Percentiles rank a stretch among this genome's conserved stretches.
These are phyloP conservation scores for Cetonia aurata DNA, from an alignment of 2,888 invertebrate genomes.

Conservation along the genomic window DNA sequence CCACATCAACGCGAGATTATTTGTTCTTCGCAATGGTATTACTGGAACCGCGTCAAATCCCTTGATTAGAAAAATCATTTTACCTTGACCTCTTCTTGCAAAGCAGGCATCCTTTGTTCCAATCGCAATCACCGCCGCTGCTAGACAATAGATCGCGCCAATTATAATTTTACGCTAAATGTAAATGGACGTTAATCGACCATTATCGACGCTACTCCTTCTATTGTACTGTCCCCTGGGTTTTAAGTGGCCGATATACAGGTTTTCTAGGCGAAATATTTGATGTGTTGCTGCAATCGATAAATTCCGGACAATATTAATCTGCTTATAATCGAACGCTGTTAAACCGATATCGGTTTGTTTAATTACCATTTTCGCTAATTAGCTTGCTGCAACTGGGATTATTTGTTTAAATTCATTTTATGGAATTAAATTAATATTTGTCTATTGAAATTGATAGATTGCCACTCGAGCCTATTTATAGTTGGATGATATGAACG, in stretches of 20 bases:
- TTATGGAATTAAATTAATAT: slow-evolving; percentile 14
- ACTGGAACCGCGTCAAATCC: slow-evolving; percentile 17
- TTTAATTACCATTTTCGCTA: slow-evolving; percentile 17
- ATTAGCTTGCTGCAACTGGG: background rate
- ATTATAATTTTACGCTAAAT: slow-evolving; percentile 20
- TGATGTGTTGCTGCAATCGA: background rate
- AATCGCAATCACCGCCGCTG: background rate
- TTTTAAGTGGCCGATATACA: slow-evolving; percentile 2
- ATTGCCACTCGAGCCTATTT: background rate
- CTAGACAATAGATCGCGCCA: slow-evolving; percentile 4
- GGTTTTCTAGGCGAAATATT: slow-evolving; percentile 1
- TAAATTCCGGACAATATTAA: slow-evolving; percentile 12
- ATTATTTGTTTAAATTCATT: slow-evolving; percentile 7
- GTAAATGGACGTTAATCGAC: slow-evolving; percentile 15
- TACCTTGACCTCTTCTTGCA: slow-evolving; percentile 30
- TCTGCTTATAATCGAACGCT: background rate
- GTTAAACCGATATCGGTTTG: slow-evolving; percentile 6
- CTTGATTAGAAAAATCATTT: slow-evolving; percentile 18
- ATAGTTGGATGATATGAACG: background rate
- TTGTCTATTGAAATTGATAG: background rate
- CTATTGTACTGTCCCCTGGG: background rate
- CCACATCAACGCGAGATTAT: no score
- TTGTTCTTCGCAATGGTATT: no score
- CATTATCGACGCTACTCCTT: slow-evolving; percentile 25
- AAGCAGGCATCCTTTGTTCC: slow-evolving; percentile 11